These are phyloP conservation scores for Sebastes vulpes DNA, from an alignment of 2,797 vertebrate species.

Conservation along the genomic window DNA sequence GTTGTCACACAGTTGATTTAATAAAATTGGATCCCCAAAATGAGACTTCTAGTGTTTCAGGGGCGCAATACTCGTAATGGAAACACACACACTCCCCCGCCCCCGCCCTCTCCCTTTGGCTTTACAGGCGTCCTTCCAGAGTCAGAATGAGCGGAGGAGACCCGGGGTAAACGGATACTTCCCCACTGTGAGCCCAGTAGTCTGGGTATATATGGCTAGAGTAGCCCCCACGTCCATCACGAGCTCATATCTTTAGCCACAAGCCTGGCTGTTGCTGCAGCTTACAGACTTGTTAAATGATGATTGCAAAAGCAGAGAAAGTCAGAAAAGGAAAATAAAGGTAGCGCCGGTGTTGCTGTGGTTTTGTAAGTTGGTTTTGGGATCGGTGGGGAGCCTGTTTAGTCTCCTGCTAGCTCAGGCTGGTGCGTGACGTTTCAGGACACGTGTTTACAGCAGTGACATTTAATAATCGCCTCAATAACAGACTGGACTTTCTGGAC, in stretches of 20 bases:
- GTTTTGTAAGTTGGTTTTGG: conserved; percentile 74
- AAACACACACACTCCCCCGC: conserved; percentile 55
- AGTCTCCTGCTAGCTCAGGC: conserved; percentile 25
- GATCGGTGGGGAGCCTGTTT: conserved; percentile 52
- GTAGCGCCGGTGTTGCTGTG: conserved; percentile 51
- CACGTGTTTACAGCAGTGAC: conserved; percentile 25
- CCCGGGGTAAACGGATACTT: conserved; percentile 76
- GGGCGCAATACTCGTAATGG: conserved; percentile 68
- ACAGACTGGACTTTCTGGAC: conserved; percentile 5
- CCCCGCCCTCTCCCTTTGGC: conserved; percentile 1
- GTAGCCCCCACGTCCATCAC: conserved; percentile 55
- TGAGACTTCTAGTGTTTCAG: conserved; percentile 78
- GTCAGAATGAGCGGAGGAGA: conserved; percentile 56
- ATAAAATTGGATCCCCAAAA: conserved; percentile 83
- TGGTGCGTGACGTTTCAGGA: not conserved
- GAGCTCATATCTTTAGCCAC: conserved; percentile 48
- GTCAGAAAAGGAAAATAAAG: conserved; percentile 42
- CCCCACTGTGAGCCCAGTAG: conserved; percentile 68
- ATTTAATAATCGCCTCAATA: conserved; percentile 29
- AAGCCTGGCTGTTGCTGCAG: conserved; percentile 26
- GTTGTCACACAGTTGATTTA: conserved; percentile 79
- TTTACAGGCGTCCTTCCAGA: conserved; percentile 67
- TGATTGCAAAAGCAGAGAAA: conserved; percentile 75
- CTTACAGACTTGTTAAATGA: conserved; percentile 62
- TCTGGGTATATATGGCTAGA: conserved; percentile 48